Percentiles rank a stretch among this genome's conserved stretches.
Conservation (phyloP, 2,797 vertebrate species). For the Oophaga sylvatica region DNA sequence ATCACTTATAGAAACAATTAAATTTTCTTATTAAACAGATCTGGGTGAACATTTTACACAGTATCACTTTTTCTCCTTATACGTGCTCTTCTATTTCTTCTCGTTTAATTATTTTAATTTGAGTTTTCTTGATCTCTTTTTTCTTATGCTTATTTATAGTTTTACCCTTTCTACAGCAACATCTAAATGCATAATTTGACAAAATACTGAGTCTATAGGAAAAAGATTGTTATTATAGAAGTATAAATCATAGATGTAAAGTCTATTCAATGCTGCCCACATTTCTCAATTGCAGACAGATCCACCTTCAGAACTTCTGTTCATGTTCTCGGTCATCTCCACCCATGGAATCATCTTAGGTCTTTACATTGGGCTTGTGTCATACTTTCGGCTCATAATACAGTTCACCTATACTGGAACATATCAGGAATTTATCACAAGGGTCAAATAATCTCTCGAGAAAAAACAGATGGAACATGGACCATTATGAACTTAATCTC, state of each 20-base stretch:
- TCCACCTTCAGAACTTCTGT: not conserved
- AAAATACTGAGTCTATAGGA: not conserved
- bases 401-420: conserved; percentile 33
- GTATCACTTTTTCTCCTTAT: not conserved
- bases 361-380: not conserved
- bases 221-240: not conserved
- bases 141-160: too few relatives aligned
- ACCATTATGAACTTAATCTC: too few relatives aligned
- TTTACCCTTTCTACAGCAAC: not conserved
- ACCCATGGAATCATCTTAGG: too few relatives aligned
- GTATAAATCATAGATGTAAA: not conserved
- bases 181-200: not conserved
- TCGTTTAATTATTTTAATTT: not conserved
- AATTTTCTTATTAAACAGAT: too few relatives aligned
- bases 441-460: too few relatives aligned
- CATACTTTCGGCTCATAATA: not conserved
- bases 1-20: too few relatives aligned
- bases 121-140: too few relatives aligned
- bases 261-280: not conserved
- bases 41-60: too few relatives aligned
- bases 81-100: not conserved
- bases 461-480: too few relatives aligned
- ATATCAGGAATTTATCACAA: not conserved
- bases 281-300: conserved; percentile 19
- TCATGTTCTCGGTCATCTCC: not conserved